Conservation (phyloP, 1,140 invertebrate species). For the Drosophila arizonae region DNA sequence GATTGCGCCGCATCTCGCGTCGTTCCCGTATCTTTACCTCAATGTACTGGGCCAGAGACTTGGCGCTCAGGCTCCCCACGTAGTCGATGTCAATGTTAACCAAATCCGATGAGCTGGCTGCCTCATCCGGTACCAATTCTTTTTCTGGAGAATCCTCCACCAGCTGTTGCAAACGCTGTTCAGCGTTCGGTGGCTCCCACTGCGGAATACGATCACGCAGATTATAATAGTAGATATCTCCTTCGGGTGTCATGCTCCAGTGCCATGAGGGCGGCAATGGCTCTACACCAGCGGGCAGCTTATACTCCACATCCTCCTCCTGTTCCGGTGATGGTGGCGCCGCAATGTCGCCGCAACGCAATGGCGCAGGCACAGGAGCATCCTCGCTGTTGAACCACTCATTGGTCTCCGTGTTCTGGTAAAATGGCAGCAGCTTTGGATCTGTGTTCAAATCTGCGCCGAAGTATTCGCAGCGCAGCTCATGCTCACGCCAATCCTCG, state of each 20-base stretch:
- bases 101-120: slow-evolving; percentile 30
- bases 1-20: slow-evolving; percentile 61
- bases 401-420: slow-evolving; percentile 86
- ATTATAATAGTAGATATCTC: slow-evolving; percentile 96
- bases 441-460: slow-evolving; percentile 85
- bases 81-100: slow-evolving; percentile 59
- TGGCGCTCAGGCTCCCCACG: slow-evolving; percentile 50
- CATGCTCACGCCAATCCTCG: slow-evolving; percentile 86
- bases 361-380: slow-evolving; percentile 81
- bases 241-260: slow-evolving; percentile 90
- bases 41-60: slow-evolving; percentile 59
- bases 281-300: slow-evolving; percentile 84
- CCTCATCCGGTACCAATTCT: slow-evolving; percentile 30
- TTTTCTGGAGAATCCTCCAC: slow-evolving; percentile 40
- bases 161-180: slow-evolving; percentile 67
- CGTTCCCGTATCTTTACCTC: slow-evolving; percentile 63
- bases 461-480: slow-evolving; percentile 86
- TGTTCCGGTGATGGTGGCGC: slow-evolving; percentile 58
- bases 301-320: slow-evolving; percentile 63
- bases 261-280: slow-evolving; percentile 93
- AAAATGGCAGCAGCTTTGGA: slow-evolving; percentile 85
- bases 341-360: slow-evolving; percentile 62
- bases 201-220: slow-evolving; percentile 91
- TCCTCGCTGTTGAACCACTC: slow-evolving; percentile 85
- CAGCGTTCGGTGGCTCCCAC: slow-evolving; percentile 90